These are phyloP conservation scores for Oeneis ivallda DNA, from an alignment of 2,888 invertebrate genomes.

Conservation along the genomic window DNA sequence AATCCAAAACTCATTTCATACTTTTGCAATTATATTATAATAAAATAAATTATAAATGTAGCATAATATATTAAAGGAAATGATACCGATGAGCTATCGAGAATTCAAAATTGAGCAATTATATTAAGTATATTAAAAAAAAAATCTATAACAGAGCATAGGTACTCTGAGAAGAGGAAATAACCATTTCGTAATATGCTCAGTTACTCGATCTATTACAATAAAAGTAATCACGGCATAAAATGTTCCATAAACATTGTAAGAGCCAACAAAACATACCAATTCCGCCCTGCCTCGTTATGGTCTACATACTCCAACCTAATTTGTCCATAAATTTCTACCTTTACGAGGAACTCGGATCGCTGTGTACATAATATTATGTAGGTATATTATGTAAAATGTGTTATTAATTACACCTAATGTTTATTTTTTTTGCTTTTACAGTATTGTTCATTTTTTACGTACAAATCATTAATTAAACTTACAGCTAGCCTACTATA, in stretches of 20 bases:
- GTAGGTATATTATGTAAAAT: not conserved
- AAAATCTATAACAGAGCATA: not conserved
- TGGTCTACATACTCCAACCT: constrained; percentile 33
- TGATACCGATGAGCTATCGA: too few relatives aligned
- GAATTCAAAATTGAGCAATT: too few relatives aligned
- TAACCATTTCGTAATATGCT: too few relatives aligned
- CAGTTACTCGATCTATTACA: not conserved
- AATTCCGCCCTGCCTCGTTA: constrained; percentile 43
- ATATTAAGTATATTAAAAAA: not conserved
- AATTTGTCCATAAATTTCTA: constrained; percentile 32
- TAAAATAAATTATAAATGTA: too few relatives aligned
- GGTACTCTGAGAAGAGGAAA: not conserved
- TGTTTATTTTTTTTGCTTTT: not conserved
- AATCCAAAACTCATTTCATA: too few relatives aligned
- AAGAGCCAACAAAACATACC: constrained; percentile 43
- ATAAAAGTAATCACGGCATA: constrained; percentile 37
- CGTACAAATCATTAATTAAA: too few relatives aligned
- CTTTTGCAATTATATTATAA: too few relatives aligned
- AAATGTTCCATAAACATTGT: constrained; percentile 47
- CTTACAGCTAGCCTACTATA: too few relatives aligned
- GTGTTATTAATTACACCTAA: constrained; percentile 2
- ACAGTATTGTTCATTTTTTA: too few relatives aligned
- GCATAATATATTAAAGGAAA: too few relatives aligned
- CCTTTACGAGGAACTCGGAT: constrained; percentile 22
- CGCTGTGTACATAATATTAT: too few relatives aligned